Evolutionary conservation across 2,888 invertebrate species (phyloP), one percentile per base, ranked within the genome.

Genomic region (Tipula unca): DNA sequence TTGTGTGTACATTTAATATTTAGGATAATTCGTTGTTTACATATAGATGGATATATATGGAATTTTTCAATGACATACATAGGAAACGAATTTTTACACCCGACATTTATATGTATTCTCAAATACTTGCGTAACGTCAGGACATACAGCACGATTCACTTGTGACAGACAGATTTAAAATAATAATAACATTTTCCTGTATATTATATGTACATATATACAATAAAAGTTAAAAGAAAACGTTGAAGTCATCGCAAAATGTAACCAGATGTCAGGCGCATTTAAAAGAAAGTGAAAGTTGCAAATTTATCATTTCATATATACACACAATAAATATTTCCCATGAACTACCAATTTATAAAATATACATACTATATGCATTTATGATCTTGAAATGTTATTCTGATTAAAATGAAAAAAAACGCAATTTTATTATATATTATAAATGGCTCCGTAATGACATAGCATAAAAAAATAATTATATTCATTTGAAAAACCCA

Each of bases 231-330:
- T 25, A 13, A 69, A 69, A 69, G 69, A 69, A 69, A 69, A 69
- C 69, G 25, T 20, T 25, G 69, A 69, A 69, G 25, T 69, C 25
- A 69, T 69, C 25, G 25, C 69, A 25, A 69, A 69, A 20, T 69
- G 25, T 25, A 69, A 69, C 69, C 69, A 69, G 69, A 69, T 69
- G 69, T 69, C 25, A 69, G 69, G 25, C 69, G 3, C 25, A 69
- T 69, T 69, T 69, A 69, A 69, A 69, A 69, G 69, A 69, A 69
- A 69, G 69, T 69, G 69, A 69, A 69, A 69, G 69, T 69, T 69
- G 25, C 69, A 69, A 69, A 69, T 69, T 69, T 69, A 25, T 69
- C 69, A 25, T 69, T 69, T 69, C 25, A 25, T 20, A n/a, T n/a
- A n/a, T n/a, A n/a, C n/a, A 69, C 13, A 69, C 25, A 69, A 69